phyloP scores from a whole-genome alignment of 1,140 invertebrate species.

The Drosophila funebris region DNA sequence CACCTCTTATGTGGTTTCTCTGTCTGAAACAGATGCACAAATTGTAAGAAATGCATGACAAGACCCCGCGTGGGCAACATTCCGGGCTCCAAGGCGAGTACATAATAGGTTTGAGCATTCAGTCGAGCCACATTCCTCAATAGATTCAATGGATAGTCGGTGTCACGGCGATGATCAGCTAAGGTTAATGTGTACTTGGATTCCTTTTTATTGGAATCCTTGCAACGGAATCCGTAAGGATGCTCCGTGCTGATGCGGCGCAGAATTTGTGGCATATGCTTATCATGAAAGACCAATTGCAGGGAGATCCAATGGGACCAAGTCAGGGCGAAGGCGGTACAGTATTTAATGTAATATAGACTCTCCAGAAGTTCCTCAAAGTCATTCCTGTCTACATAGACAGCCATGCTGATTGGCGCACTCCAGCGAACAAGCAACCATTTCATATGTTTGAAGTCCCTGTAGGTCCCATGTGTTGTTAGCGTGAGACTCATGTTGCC shows the following conservation, averaged over 20 bases:
- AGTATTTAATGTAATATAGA: slow-evolving; percentile 35
- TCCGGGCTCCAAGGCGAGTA: slow-evolving; percentile 26
- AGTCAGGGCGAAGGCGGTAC: background rate
- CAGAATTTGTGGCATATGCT: slow-evolving; percentile 6
- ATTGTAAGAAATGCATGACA: slow-evolving; percentile 2
- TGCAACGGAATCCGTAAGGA: background rate
- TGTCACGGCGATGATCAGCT: background rate
- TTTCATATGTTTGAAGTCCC: slow-evolving; percentile 19
- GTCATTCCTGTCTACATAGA: slow-evolving; percentile 23
- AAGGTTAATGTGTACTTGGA: background rate
- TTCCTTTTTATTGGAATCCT: background rate
- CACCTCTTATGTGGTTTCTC: slow-evolving; percentile 15
- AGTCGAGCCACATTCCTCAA: slow-evolving; percentile 44
- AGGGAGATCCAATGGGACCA: slow-evolving; percentile 36
- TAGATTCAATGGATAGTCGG: slow-evolving; percentile 26
- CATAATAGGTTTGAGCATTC: slow-evolving; percentile 36
- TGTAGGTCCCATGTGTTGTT: slow-evolving; percentile 33
- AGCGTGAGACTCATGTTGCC: slow-evolving; percentile 32
- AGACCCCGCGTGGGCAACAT: slow-evolving; percentile 28
- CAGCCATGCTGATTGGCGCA: slow-evolving; percentile 41
- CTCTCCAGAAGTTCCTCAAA: background rate
- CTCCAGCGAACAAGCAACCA: slow-evolving; percentile 35
- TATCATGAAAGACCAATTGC: slow-evolving; percentile 31
- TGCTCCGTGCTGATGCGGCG: background rate
- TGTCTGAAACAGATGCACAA: background rate